These are phyloP conservation scores for Exaiptasia diaphana DNA, from an alignment of 64 coral and sea anemone species.

Conservation along the genomic window DNA sequence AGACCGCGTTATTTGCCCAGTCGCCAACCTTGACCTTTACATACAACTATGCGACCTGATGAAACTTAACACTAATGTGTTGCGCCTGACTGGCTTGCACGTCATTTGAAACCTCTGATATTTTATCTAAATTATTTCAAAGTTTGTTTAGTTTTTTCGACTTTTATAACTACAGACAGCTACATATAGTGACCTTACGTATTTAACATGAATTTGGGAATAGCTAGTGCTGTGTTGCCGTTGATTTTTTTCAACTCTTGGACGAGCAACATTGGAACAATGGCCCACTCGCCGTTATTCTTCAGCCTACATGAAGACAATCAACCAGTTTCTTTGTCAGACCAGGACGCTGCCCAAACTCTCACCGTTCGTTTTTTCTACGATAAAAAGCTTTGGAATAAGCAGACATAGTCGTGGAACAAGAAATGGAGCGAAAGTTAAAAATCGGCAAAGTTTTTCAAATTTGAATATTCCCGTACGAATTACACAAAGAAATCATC, in stretches of 20 bases:
- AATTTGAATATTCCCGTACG: background rate
- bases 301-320: background rate
- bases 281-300: background rate
- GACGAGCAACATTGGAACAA: background rate
- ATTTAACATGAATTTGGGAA: background rate
- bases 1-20: constrained; percentile 4
- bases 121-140: too few relatives aligned
- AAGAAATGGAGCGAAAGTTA: too few relatives aligned
- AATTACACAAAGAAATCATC: background rate
- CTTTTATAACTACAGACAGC: background rate
- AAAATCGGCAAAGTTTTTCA: background rate
- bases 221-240: background rate
- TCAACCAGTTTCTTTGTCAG: background rate
- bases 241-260: background rate
- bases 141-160: too few relatives aligned
- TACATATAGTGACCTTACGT: background rate
- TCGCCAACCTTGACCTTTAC: constrained; percentile 19
- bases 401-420: background rate
- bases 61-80: background rate
- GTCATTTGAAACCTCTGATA: background rate
- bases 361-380: background rate
- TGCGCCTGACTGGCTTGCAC: background rate
- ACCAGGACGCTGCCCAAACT: background rate
- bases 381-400: background rate
- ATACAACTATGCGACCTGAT: background rate